Conservation (phyloP, 2,888 invertebrate genomes). For the Lepidochitona cinerea region DNA sequence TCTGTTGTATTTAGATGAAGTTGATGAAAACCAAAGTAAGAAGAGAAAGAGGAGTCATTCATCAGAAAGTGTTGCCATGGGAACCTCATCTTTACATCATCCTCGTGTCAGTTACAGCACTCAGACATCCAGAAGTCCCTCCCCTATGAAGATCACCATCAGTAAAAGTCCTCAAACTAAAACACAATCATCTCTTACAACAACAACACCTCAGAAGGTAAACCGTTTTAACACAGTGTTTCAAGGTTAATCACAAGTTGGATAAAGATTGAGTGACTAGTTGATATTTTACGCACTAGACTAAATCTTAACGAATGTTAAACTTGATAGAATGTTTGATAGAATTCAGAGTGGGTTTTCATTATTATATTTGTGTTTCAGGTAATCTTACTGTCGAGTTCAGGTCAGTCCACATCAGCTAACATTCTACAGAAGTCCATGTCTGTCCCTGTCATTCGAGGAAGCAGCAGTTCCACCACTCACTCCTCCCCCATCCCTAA, state of each 20-base stretch:
- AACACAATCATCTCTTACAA: conserved; percentile 18
- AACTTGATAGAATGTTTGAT: too few species aligned
- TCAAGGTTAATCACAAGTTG: too few species aligned
- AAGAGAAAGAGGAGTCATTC: conserved; percentile 57
- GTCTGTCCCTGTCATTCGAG: conserved; percentile 54
- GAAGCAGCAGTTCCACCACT: conserved; percentile 40
- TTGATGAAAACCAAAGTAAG: conserved; percentile 53
- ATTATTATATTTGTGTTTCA: conserved; percentile 12
- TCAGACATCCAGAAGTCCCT: conserved; percentile 49
- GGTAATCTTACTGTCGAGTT: conserved; percentile 66
- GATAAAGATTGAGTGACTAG: too few species aligned
- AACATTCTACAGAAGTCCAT: conserved; percentile 54
- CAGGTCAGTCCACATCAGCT: conserved; percentile 45
- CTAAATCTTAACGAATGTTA: too few species aligned
- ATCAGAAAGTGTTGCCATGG: conserved; percentile 49
- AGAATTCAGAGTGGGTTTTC: too few species aligned
- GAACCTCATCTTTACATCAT: conserved; percentile 32
- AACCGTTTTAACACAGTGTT: too few species aligned
- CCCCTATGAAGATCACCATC: conserved; percentile 66
- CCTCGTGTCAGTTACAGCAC: conserved; percentile 52
- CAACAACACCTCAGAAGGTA: conserved; percentile 51
- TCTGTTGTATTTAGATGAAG: conserved; percentile 59
- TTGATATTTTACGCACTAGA: too few species aligned
- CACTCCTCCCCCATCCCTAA: conserved; percentile 8
- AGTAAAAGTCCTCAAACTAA: conserved; percentile 62